phyloP scores from a whole-genome alignment of 1,140 invertebrate species.

The Epicauta chinensis region DNA sequence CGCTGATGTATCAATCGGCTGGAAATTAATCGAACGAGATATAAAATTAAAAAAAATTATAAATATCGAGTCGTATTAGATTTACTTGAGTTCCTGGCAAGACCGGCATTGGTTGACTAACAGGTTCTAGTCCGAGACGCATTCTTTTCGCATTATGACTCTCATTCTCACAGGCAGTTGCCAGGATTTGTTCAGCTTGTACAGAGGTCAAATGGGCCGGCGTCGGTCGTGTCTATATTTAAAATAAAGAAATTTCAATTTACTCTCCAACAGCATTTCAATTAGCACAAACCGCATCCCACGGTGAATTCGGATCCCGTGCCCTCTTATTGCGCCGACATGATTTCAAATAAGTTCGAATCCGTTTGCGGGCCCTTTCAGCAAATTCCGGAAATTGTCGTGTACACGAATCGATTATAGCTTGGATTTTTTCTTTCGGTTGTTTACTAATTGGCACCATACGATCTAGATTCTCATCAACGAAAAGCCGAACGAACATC shows the following conservation, averaged over 20 bases:
- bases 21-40: slow-evolving; percentile 9
- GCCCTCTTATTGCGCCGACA: slow-evolving; percentile 90
- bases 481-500: slow-evolving; percentile 97
- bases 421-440: slow-evolving; percentile 96
- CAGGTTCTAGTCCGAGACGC: slow-evolving; percentile 89
- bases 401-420: slow-evolving; percentile 94
- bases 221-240: slow-evolving; percentile 76
- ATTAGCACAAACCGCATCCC: slow-evolving; percentile 58
- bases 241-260: too few species aligned
- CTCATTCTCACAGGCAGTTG: slow-evolving; percentile 94
- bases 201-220: slow-evolving; percentile 93
- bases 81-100: slow-evolving; percentile 45
- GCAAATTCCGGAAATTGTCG: slow-evolving; percentile 96
- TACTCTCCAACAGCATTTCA: background rate
- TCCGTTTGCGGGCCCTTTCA: slow-evolving; percentile 86
- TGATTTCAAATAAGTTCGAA: slow-evolving; percentile 92
- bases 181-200: slow-evolving; percentile 91
- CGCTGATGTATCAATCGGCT: slow-evolving; percentile 39
- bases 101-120: slow-evolving; percentile 78
- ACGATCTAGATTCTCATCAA: slow-evolving; percentile 93
- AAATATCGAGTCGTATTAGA: background rate
- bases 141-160: slow-evolving; percentile 94
- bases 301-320: slow-evolving; percentile 58
- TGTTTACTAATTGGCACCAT: slow-evolving; percentile 97
- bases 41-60: background rate